These are phyloP conservation scores for Hippocampus barbouri DNA, from an alignment of 2,113 vertebrate genomes.

Conservation along the genomic window DNA sequence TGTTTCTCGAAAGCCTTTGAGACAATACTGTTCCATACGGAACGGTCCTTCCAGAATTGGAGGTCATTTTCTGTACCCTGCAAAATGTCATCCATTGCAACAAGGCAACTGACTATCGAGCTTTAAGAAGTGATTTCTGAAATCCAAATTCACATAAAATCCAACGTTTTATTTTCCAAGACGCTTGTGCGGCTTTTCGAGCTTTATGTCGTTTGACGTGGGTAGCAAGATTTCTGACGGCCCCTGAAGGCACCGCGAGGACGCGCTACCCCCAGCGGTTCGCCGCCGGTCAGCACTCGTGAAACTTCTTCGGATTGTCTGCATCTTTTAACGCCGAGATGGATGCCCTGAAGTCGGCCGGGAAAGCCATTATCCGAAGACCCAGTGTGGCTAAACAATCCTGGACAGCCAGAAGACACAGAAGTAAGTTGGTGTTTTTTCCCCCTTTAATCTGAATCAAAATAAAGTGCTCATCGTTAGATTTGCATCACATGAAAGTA, in stretches of 20 bases:
- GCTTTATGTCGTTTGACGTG: conserved; percentile 11
- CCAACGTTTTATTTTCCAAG: not conserved
- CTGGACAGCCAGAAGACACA: conserved; percentile 77
- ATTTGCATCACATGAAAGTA: too few relatives aligned
- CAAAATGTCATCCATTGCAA: too few relatives aligned
- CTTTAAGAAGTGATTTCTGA: too few relatives aligned
- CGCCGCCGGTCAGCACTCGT: conserved; percentile 22
- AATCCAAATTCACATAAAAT: too few relatives aligned
- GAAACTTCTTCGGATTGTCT: conserved; percentile 10
- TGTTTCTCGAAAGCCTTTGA: not conserved
- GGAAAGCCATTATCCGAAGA: conserved; percentile 81
- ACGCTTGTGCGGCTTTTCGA: not conserved
- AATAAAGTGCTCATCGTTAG: too few relatives aligned
- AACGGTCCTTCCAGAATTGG: too few relatives aligned
- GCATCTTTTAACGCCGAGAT: conserved; percentile 52
- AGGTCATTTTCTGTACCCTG: too few relatives aligned
- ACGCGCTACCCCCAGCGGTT: conserved; percentile 38
- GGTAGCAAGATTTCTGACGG: conserved; percentile 22
- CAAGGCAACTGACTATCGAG: too few relatives aligned
- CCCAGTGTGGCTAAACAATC: conserved; percentile 80
- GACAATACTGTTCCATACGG: too few relatives aligned
- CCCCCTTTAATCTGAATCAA: too few relatives aligned
- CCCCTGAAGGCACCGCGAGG: conserved; percentile 45
- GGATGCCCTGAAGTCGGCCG: conserved; percentile 82
- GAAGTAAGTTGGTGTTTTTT: conserved; percentile 69